Base-by-base conservation (phyloP, 2,113 vertebrate genomes). In the Scomber scombrus region DNA sequence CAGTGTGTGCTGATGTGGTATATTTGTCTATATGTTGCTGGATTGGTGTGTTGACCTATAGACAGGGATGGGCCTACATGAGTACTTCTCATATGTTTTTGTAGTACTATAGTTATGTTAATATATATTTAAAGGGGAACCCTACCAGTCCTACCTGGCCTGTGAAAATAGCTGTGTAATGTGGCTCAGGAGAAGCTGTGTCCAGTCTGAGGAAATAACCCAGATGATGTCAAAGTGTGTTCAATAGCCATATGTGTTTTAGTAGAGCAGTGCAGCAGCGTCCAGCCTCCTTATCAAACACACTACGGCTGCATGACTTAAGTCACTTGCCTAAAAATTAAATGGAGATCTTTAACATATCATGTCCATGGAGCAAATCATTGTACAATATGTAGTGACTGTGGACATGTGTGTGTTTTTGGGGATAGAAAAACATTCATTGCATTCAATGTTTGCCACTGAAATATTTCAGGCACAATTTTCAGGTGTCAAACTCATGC, bases 21-120 rank as follows among this genome's bases (percentile, higher is more conserved):
- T 46, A 3, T 60, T 1, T 81, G 23, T 67, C 43, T 72, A 13
- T 69, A 11, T 12, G 58, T 56, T 74, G 47, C 12, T 50, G 43
- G 58, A 12, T 58, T 62, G 18, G 21, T 78, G 31, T 47, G 55
- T 18, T 57, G 52, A 57, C 29, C 75, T 74, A 67, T 50, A 81
- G 49, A 79, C 74, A 80, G 78, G 80, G 51, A 63, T 67, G 63
- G 77, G 71, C 81, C 9, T 7, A 40, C 34, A 40, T 9, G 34
- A 70, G 29, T 45, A 45, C 10, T n/a, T 40, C 11, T 71, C 29
- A 56, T 21, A 31, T 19, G 40, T 16, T 56, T 43, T 64, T 75
- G 31, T n/a, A n/a, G n/a, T n/a, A n/a, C n/a, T n/a, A n/a, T n/a
- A n/a, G 23, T 64, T 31, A 61, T 23, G 65, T 21, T 5, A 61